phyloP scores from a whole-genome alignment of 2,888 invertebrate genomes.

The Oxytorus armatus region DNA sequence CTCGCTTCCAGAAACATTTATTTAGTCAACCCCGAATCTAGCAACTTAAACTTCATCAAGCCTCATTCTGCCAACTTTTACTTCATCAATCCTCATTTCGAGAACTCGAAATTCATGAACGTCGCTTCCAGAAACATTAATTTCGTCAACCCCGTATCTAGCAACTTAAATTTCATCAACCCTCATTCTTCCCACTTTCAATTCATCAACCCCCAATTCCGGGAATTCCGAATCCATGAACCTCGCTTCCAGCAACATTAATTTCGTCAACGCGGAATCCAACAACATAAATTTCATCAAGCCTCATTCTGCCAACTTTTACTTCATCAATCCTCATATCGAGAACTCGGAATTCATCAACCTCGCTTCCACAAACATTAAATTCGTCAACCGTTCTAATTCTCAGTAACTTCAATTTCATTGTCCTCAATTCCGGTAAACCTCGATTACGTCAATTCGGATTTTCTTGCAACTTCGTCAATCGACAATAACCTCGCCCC shows the following conservation, averaged over 20 bases:
- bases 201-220: background rate
- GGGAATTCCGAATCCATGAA: background rate
- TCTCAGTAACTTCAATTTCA: background rate
- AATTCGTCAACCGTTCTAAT: background rate
- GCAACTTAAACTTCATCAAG: background rate
- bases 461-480: constrained; percentile 8
- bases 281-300: background rate
- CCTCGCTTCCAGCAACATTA: background rate
- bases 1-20: background rate
- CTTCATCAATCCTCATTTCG: background rate
- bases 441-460: background rate
- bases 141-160: background rate
- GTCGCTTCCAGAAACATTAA: background rate
- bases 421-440: background rate
- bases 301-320: background rate
- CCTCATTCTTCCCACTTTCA: background rate
- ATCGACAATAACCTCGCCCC: background rate
- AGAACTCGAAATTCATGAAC: background rate
- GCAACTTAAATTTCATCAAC: background rate
- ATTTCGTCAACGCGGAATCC: background rate
- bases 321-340: background rate
- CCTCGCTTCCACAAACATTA: background rate
- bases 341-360: background rate
- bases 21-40: background rate
- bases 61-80: background rate